Evolutionary conservation across 2,113 vertebrate species (phyloP), one percentile per base, ranked within the genome.

Genomic region (Mastomys natalensis): DNA sequence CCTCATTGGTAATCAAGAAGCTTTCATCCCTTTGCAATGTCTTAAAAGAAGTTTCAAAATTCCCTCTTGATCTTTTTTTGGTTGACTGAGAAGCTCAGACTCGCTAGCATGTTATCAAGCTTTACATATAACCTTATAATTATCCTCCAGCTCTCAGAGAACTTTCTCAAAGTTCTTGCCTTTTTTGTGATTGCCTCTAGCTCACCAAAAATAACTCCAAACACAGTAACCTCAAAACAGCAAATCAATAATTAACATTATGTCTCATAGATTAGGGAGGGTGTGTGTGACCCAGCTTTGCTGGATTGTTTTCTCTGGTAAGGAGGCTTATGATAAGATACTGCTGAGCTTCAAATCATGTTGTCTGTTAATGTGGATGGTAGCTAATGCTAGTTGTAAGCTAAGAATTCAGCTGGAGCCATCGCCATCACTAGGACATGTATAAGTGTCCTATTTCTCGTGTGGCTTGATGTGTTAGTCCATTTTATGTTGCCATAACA

Each of bases 1-100:
- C 77, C 55, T 97, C 68, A 51, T 55, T 93, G 51, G 48, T 96
- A 95, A 94, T 81, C 22, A n/a, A 93, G 94, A 89, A 78, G 31
- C 72, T 91, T 96, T 93, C 78, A 29, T 95, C 31, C 5, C 87
- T 91, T 89, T 51, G 51, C 51, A 51, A 51, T 80, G 11, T 95
- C 95, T 95, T 95, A 66, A 89, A 96, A 93, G 55, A 91, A 74
- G 91, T 93, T 96, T 98, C 74, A 66, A 91, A 96, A 58, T 96
- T 95, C 80, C 70, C 58, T 84, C 87, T 96, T 97, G 68, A 96
- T 93, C 89, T 96, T 95, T 93, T n/a, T 93, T 91, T 91, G 55
- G 90, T 93, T 93, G 78, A 87, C 48, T 84, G 93, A 93, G 89
- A 94, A 91, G 62, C 80, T 95, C 43, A 64, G 37, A 84, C 34